Conservation (phyloP, 2,888 invertebrate genomes). For the Andrena dorsata region DNA sequence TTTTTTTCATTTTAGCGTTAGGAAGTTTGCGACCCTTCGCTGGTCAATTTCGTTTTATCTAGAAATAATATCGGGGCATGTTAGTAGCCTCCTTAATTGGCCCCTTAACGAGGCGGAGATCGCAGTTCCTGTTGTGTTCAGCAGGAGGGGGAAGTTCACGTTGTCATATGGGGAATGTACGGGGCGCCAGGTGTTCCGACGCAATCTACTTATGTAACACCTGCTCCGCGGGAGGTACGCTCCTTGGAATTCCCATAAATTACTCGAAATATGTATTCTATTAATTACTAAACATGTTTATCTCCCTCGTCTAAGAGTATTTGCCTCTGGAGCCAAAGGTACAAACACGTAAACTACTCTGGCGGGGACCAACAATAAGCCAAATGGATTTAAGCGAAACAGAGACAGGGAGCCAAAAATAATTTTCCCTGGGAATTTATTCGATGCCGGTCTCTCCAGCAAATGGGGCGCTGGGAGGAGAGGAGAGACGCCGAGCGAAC, state of each 20-base stretch:
- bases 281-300: background rate
- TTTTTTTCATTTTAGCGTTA: too few relatives aligned
- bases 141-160: slow-evolving; percentile 7
- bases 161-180: slow-evolving; percentile 62
- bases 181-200: slow-evolving; percentile 69
- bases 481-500: slow-evolving; percentile 15
- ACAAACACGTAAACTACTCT: background rate
- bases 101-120: slow-evolving; percentile 43
- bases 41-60: too few relatives aligned
- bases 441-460: slow-evolving; percentile 18
- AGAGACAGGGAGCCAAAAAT: slow-evolving; percentile 39
- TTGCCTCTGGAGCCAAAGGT: background rate
- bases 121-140: slow-evolving; percentile 26
- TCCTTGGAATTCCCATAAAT: slow-evolving; percentile 65
- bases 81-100: slow-evolving; percentile 30
- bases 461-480: background rate
- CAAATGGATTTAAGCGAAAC: slow-evolving; percentile 8
- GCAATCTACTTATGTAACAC: slow-evolving; percentile 67
- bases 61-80: background rate
- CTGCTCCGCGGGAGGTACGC: slow-evolving; percentile 69
- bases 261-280: background rate
- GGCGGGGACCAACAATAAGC: slow-evolving; percentile 23
- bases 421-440: slow-evolving; percentile 47
- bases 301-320: too few relatives aligned
- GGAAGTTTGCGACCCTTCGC: too few relatives aligned